phyloP scores from a whole-genome alignment of 2,797 vertebrate species.

The Apodemus agrarius region DNA sequence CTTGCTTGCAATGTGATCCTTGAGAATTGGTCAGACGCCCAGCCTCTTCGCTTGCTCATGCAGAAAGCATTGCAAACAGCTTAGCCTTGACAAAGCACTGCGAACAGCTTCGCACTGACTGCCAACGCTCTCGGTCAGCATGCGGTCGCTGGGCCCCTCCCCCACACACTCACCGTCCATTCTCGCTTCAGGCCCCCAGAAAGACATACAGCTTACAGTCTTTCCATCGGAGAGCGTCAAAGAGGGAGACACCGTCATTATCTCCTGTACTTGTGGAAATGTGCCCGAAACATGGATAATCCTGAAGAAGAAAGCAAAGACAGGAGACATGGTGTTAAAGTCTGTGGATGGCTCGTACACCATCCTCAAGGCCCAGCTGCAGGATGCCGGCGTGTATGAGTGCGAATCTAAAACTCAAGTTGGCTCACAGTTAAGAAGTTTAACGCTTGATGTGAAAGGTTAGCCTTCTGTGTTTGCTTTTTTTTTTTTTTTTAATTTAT shows the following conservation, averaged over 20 bases:
- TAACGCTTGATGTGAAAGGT: constrained; percentile 87
- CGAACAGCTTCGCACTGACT: not conserved
- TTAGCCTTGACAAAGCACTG: not conserved
- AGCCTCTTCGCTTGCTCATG: not conserved
- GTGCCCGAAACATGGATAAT: constrained; percentile 82
- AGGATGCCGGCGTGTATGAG: constrained; percentile 87
- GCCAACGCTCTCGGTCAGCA: not conserved
- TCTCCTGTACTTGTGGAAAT: constrained; percentile 86
- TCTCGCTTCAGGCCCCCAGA: constrained; percentile 83
- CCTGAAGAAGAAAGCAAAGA: constrained; percentile 82
- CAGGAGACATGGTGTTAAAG: constrained; percentile 79
- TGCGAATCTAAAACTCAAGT: constrained; percentile 87
- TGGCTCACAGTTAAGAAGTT: constrained; percentile 83
- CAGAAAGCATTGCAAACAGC: not conserved
- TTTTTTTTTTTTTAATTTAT: not conserved
- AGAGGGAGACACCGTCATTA: constrained; percentile 87
- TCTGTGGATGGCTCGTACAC: constrained; percentile 76
- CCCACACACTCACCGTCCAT: not conserved
- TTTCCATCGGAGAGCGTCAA: constrained; percentile 83
- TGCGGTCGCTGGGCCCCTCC: not conserved
- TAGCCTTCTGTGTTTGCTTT: constrained; percentile 54
- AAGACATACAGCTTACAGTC: constrained; percentile 84
- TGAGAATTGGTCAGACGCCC: not conserved
- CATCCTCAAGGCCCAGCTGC: constrained; percentile 73
- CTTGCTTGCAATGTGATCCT: not conserved